A percentile compares a stretch with the other conserved stretches of the same genome.
Evolutionary conservation across 2,888 invertebrate species (phyloP).

Genomic region (Asteroscopus sphinx): DNA sequence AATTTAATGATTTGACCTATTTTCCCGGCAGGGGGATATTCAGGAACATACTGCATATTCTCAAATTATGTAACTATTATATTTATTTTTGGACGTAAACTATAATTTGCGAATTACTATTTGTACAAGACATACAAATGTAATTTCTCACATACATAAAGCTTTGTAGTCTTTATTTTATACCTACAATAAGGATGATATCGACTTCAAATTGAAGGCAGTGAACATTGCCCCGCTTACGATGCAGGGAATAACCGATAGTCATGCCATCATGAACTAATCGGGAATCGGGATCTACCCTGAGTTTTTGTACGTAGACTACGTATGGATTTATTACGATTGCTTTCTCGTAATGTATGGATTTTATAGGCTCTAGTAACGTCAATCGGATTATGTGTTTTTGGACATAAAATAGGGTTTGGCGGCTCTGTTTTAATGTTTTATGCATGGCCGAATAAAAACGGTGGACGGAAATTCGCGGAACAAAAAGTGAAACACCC

Average conservation of each 20-base stretch:
- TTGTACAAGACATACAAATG: not conserved
- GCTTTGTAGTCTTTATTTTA: slow-evolving; percentile 10
- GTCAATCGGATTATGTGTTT: slow-evolving; percentile 30
- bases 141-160: slow-evolving; percentile 10
- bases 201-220: slow-evolving; percentile 52
- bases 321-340: slow-evolving; percentile 43
- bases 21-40: slow-evolving; percentile 10
- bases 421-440: not conserved
- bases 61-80: not conserved
- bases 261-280: slow-evolving; percentile 73
- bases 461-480: too few species aligned
- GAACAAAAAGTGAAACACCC: too few species aligned
- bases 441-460: too few species aligned
- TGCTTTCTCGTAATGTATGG: slow-evolving; percentile 33
- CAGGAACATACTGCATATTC: not conserved
- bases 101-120: slow-evolving; percentile 7
- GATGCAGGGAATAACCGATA: slow-evolving; percentile 66
- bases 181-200: slow-evolving; percentile 48
- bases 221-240: slow-evolving; percentile 47
- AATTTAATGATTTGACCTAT: slow-evolving; percentile 12
- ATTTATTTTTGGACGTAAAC: not conserved
- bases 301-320: slow-evolving; percentile 43
- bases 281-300: slow-evolving; percentile 71
- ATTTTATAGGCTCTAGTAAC: slow-evolving; percentile 46
- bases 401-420: not conserved